Evolutionary conservation across 2,797 vertebrate species (phyloP).

Genomic region (Lithobates sylvaticus): DNA sequence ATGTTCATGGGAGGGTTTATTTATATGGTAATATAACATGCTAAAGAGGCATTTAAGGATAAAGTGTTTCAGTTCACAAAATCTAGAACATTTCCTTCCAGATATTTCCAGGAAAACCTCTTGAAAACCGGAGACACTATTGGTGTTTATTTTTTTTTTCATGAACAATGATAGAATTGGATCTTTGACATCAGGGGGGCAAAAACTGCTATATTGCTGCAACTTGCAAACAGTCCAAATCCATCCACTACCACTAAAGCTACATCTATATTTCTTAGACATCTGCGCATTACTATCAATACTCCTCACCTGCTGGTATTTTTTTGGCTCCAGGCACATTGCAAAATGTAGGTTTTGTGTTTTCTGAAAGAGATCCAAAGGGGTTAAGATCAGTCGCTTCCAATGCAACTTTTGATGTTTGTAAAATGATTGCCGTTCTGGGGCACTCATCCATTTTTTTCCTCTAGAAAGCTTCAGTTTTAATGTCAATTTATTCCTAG

Average conservation of each 20-base stretch:
- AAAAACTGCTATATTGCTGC: background rate
- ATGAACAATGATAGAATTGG: background rate
- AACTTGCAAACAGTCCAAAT: constrained; percentile 3
- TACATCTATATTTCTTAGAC: constrained; percentile 33
- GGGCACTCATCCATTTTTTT: constrained; percentile 60
- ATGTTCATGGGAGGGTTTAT: too few relatives aligned
- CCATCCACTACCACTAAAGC: constrained; percentile 13
- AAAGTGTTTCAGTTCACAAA: too few relatives aligned
- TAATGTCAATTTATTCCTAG: constrained; percentile 63
- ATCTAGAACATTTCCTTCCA: too few relatives aligned
- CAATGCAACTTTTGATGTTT: constrained; percentile 61
- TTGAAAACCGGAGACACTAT: too few relatives aligned
- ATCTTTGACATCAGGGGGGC: background rate
- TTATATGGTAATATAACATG: too few relatives aligned
- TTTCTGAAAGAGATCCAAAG: constrained; percentile 47
- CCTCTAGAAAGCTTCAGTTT: constrained; percentile 54
- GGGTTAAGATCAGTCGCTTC: constrained; percentile 53
- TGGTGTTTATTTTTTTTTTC: background rate
- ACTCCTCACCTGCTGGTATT: constrained; percentile 50
- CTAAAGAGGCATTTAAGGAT: too few relatives aligned
- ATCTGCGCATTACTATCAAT: constrained; percentile 22
- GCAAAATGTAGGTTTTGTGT: constrained; percentile 51
- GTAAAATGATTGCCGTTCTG: constrained; percentile 51
- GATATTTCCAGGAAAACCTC: background rate
- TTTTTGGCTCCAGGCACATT: constrained; percentile 42